A percentile compares a stretch with the other conserved stretches of the same genome.
phyloP scores from a whole-genome alignment of 2,797 vertebrate genomes.

The Paguma larvata region DNA sequence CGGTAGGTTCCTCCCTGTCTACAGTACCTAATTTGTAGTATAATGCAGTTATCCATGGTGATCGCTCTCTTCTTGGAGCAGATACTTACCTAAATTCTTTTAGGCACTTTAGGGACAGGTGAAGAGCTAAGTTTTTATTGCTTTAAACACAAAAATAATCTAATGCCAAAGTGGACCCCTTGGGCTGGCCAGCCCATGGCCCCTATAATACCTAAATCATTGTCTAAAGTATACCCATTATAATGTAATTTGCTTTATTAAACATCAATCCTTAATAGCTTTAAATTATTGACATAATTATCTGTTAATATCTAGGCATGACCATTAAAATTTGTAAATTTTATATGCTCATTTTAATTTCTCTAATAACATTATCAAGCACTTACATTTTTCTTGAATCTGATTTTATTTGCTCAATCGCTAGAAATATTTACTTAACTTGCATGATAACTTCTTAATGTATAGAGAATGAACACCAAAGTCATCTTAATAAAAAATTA shows the following conservation, averaged over 20 bases:
- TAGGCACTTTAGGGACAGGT: neutral
- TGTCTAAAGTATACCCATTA: neutral
- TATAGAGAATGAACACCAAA: neutral
- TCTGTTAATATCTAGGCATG: neutral
- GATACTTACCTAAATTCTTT: neutral
- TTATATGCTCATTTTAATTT: neutral
- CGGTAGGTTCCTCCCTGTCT: neutral
- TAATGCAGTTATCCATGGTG: neutral
- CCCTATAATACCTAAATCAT: neutral
- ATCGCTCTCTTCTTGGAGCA: neutral
- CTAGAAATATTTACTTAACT: constrained; percentile 4
- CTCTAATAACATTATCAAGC: constrained; percentile 1
- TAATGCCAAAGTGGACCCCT: neutral
- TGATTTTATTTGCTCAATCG: constrained; percentile 45
- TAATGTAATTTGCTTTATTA: neutral
- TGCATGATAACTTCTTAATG: constrained; percentile 32
- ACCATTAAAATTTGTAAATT: neutral
- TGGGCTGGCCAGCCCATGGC: neutral
- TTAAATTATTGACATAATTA: neutral
- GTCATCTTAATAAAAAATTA: constrained; percentile 46
- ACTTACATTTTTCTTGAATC: constrained; percentile 28
- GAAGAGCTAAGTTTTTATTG: neutral
- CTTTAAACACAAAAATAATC: neutral
- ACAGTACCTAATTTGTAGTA: neutral
- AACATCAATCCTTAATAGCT: neutral